These are phyloP conservation scores for Choristoneura rosaceana DNA, from an alignment of 2,888 invertebrate genomes.

Conservation along the genomic window DNA sequence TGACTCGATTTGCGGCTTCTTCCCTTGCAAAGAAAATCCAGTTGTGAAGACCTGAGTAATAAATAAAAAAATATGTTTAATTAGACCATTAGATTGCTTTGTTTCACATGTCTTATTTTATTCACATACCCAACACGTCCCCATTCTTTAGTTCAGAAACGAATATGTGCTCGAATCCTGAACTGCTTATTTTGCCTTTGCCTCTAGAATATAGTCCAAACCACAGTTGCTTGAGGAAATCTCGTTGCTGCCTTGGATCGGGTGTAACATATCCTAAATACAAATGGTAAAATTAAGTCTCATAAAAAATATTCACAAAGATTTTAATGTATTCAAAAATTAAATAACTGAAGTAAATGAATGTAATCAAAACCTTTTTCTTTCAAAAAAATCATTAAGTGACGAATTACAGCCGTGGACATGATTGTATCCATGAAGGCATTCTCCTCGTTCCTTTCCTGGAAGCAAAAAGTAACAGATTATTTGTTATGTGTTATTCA, in stretches of 20 bases:
- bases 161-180: conserved; percentile 97
- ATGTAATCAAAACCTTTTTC: conserved; percentile 76
- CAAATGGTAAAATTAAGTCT: neutral
- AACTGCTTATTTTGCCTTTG: conserved; percentile 92
- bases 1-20: conserved; percentile 88
- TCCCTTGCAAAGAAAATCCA: conserved; percentile 94
- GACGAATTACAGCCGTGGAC: conserved; percentile 90
- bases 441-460: conserved; percentile 92
- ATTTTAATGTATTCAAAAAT: neutral
- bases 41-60: conserved; percentile 91
- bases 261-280: conserved; percentile 85
- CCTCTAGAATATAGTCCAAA: conserved; percentile 93
- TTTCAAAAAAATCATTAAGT: conserved; percentile 88
- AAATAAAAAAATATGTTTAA: neutral
- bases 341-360: neutral
- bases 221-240: conserved; percentile 90
- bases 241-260: conserved; percentile 89
- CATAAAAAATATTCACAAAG: neutral
- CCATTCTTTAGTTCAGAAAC: conserved; percentile 93
- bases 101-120: neutral
- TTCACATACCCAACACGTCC: conserved; percentile 85
- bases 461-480: conserved; percentile 44
- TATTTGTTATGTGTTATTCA: too few species aligned
- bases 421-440: conserved; percentile 92
- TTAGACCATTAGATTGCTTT: neutral